Percentiles rank a stretch among this genome's conserved stretches.
Conservation (phyloP, 2,797 vertebrate genomes). For the Tenualosa thibaudeaui region DNA sequence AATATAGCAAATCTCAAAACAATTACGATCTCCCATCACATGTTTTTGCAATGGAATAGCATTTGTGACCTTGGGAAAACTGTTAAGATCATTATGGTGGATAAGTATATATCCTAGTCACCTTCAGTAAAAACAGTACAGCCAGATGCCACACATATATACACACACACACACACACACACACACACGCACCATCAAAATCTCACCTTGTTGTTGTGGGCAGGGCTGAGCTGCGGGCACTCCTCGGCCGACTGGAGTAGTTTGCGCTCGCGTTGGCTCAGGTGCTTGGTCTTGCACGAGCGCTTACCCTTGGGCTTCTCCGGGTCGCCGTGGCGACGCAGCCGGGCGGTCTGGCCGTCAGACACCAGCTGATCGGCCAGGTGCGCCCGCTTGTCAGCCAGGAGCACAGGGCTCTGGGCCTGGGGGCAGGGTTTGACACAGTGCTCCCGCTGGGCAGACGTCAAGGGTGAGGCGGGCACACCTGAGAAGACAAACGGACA, state of each 20-base stretch:
- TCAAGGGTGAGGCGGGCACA: conserved; percentile 76
- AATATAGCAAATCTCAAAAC: conserved; percentile 3
- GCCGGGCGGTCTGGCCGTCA: conserved; percentile 76
- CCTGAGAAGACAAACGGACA: conserved; percentile 59
- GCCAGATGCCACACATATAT: background rate
- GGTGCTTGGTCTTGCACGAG: conserved; percentile 98
- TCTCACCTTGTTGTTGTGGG: conserved; percentile 79
- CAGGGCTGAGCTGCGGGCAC: conserved; percentile 78
- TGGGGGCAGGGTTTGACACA: conserved; percentile 61
- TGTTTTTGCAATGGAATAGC: background rate
- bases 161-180: conserved; percentile 12
- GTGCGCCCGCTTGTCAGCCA: conserved; percentile 70
- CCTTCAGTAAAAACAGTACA: background rate
- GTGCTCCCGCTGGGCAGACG: conserved; percentile 81
- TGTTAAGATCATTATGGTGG: background rate
- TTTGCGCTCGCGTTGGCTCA: conserved; percentile 83
- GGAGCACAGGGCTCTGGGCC: conserved; percentile 75
- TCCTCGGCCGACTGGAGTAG: conserved; percentile 77
- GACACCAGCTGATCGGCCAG: conserved; percentile 44
- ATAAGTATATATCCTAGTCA: background rate
- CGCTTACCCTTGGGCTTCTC: conserved; percentile 99
- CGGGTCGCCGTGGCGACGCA: conserved; percentile 86
- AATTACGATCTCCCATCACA: background rate
- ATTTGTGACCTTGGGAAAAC: background rate
- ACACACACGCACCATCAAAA: too few species aligned